Evolutionary conservation across 2,888 invertebrate species (phyloP), one percentile per base, ranked within the genome.

Genomic region (Alloplasta piceator): DNA sequence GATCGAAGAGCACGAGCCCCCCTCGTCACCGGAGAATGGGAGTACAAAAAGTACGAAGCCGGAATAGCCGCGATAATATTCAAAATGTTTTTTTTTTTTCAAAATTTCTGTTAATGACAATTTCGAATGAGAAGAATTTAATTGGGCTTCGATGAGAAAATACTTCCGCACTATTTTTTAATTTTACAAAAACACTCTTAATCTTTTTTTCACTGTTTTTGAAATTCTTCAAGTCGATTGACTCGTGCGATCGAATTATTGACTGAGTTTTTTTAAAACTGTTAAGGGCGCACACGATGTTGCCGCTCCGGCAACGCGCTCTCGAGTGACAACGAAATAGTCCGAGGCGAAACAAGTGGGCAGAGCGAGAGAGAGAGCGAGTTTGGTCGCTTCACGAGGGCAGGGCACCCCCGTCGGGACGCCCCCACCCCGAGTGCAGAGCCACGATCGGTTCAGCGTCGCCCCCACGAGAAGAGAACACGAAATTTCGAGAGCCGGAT

Each of bases 231-330:
- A 7, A 52, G 52, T 26, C 26, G 26, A 26, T 26, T 26, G 26
- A 26, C 26, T 26, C 3, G 26, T 26, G 3, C 26, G 3, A 26
- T 26, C 26, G 14, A 52, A 52, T 14, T 52, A 12, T 52, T 52
- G 16, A 16, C 12, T 6, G 4, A 9, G 6, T 26, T 56, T 1
- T 56, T 16, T 56, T 36, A 1, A 3, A 26, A 26, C 26, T 56
- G 26, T 26, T 38, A 39, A 58, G 36, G 58, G 70, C 48, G 43
- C 71, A 72, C 72, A 81, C 85, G 90, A 88, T 90, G 90, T 87
- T 89, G 86, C 87, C 89, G 78, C 87, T 86, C 55, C 86, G 89
- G 89, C 89, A 89, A 90, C 91, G 88, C 89, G 89, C 86, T 89
- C 88, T 87, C 89, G 90, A 92, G 87, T 92, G 91, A 87, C 87